Conservation (phyloP, 2,113 vertebrate genomes). For the Diadophis punctatus region DNA sequence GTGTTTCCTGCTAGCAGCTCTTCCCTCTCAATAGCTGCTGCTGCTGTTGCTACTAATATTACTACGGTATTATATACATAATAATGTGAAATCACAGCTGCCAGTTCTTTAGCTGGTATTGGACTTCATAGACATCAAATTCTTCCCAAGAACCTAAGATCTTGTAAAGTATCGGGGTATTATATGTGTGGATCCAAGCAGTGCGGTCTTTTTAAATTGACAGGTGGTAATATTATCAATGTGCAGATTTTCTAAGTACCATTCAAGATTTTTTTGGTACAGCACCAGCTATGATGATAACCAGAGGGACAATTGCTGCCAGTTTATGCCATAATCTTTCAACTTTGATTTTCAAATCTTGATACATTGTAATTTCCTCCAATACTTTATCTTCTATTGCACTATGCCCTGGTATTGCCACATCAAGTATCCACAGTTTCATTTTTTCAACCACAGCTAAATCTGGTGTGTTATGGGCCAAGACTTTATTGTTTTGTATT, state of each 20-base stretch:
- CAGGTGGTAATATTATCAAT: neutral
- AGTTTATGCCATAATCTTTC: neutral
- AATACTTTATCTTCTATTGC: neutral
- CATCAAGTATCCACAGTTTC: neutral
- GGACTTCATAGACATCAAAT: neutral
- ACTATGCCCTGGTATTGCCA: neutral
- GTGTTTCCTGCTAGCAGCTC: neutral
- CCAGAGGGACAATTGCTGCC: neutral
- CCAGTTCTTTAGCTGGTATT: neutral
- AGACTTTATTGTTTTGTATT: no score
- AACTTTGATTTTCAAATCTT: neutral
- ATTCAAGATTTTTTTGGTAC: neutral
- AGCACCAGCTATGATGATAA: neutral
- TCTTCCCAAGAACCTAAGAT: neutral
- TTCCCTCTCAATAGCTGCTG: slow-evolving; percentile 17
- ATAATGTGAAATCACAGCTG: neutral
- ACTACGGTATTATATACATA: neutral
- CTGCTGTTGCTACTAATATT: neutral
- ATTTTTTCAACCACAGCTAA: neutral
- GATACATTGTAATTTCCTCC: neutral
- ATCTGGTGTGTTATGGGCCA: neutral
- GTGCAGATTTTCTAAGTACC: neutral
- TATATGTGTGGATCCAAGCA: neutral
- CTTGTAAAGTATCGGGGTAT: neutral
- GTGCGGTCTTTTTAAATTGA: neutral